Evolutionary conservation across 2,113 vertebrate genomes (phyloP).

Genomic region (Hemiscyllium ocellatum): DNA sequence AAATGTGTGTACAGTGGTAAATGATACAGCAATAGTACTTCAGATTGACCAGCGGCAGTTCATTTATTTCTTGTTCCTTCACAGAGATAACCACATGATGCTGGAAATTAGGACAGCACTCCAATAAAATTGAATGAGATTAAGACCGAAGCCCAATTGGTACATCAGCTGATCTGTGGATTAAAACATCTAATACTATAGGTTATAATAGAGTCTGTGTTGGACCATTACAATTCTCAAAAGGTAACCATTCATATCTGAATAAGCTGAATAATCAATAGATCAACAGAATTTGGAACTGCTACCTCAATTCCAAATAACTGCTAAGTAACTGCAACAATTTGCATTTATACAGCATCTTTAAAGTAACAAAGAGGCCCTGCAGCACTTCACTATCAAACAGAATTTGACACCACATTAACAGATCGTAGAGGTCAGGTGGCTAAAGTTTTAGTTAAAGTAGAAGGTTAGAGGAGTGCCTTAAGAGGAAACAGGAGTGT

Average conservation of each 20-base stretch:
- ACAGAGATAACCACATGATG: background rate
- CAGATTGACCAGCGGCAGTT: background rate
- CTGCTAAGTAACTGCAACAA: background rate
- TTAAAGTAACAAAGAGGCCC: background rate
- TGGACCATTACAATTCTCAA: background rate
- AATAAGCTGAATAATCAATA: background rate
- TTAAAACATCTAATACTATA: background rate
- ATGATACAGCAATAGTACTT: background rate
- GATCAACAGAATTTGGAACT: background rate
- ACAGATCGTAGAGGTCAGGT: background rate
- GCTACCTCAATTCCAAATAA: background rate
- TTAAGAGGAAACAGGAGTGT: background rate
- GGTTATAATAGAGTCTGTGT: background rate
- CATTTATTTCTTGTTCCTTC: background rate
- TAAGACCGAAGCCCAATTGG: background rate
- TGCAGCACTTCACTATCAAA: background rate
- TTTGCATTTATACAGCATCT: background rate
- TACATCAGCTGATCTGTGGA: background rate
- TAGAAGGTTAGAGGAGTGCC: background rate
- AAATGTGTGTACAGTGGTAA: background rate
- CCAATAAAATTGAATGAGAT: background rate
- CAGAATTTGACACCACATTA: background rate
- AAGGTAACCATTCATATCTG: background rate
- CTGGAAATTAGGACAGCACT: background rate
- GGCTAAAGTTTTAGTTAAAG: background rate